Evolutionary conservation across 2,113 vertebrate species (phyloP), one percentile per base, ranked within the genome.

Genomic region (Aptenodytes forsteri): DNA sequence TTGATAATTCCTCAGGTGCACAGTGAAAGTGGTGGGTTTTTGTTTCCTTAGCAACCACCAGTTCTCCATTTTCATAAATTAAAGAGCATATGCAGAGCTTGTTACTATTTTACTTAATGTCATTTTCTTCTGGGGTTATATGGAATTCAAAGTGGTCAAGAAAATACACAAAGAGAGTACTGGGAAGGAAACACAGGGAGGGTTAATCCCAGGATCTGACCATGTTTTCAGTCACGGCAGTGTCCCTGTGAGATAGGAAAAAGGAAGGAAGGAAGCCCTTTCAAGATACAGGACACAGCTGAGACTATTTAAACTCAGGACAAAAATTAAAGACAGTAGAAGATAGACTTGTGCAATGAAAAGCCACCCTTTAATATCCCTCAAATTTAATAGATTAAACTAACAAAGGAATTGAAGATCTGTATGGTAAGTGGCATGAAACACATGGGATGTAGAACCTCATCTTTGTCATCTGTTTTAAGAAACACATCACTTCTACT

Each of bases 41-140:
- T 76, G 78, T 95, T 96, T 87, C 73, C 81, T 67, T 95, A 87
- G 65, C 47, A 91, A 93, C 80, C 65, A 64, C n/a, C 32, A 75
- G 40, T 59, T 75, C 47, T 70, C 70, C 6, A 59, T 82, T 93
- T 93, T 82, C 62, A 64, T 90, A 79, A 84, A 93, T 87, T 76
- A 67, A 91, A 87, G 17, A 71, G 10, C 42, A 77, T 75, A 52
- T 26, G 40, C 12, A 69, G 40, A 76, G 13, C 10, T 64, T 93
- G 27, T 50, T 77, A 50, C 32, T 90, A 22, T 61, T 55, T 77
- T 36, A 56, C 26, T 76, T 86, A 70, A 69, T 32, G n/a, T 36
- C 2, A 61, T 65, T 81, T 59, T 82, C 20, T 44, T 67, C 50
- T 44, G 61, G 32, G 1, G 0, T 54, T 73, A 36, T 56, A 65